A percentile compares a stretch with the other conserved stretches of the same genome.
Evolutionary conservation across 2,113 vertebrate genomes (phyloP).

Genomic region (Orientallactaga bullata): DNA sequence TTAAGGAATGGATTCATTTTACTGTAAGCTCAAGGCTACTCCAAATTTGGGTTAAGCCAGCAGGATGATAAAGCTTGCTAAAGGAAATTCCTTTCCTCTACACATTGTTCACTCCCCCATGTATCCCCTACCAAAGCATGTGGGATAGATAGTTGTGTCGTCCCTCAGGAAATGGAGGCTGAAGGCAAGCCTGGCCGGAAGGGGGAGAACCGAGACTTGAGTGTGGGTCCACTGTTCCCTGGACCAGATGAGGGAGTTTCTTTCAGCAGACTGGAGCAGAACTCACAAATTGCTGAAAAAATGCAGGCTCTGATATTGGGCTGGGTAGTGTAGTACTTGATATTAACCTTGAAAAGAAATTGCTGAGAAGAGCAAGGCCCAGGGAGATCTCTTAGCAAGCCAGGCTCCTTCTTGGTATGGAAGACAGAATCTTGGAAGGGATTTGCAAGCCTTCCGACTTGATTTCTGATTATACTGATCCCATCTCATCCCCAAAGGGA

Average conservation of each 20-base stretch:
- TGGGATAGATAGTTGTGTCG: background rate
- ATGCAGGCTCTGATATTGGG: background rate
- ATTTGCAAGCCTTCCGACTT: background rate
- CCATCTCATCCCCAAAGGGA: background rate
- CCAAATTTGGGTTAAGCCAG: background rate
- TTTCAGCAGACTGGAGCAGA: background rate
- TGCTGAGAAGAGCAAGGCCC: background rate
- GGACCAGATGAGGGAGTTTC: background rate
- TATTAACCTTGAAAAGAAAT: background rate
- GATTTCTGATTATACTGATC: background rate
- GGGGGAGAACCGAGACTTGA: background rate
- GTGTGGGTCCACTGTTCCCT: background rate
- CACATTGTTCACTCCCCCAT: background rate
- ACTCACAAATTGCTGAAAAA: background rate
- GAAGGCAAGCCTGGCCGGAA: background rate
- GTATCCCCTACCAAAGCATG: background rate
- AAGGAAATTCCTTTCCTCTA: background rate
- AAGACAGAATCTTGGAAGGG: slow-evolving; percentile 25
- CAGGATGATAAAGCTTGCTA: background rate
- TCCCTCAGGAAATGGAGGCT: background rate
- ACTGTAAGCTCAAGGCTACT: background rate
- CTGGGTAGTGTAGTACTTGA: background rate
- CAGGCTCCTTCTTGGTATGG: background rate
- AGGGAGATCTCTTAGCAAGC: background rate
- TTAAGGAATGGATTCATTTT: background rate